A percentile compares a stretch with the other conserved stretches of the same genome.
Evolutionary conservation across 2,797 vertebrate species (phyloP).

Genomic region (Percopsis omiscomaycus): DNA sequence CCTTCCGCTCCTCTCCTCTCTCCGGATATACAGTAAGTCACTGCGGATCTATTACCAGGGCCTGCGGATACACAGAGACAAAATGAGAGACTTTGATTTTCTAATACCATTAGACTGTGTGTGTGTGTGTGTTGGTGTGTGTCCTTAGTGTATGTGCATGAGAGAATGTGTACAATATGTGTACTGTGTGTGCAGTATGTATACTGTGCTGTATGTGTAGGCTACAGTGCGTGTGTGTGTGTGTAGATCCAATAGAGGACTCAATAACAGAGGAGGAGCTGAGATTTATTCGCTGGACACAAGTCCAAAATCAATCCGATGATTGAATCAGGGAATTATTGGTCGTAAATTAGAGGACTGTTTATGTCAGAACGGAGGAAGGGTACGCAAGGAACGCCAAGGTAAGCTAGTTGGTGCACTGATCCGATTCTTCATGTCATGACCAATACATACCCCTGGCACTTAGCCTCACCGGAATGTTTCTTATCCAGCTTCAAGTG

Average conservation of each 20-base stretch:
- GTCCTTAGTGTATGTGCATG: conserved; percentile 8
- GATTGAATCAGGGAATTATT: conserved; percentile 86
- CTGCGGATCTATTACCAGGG: conserved; percentile 76
- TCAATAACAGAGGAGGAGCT: conserved; percentile 91
- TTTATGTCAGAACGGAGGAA: conserved; percentile 72
- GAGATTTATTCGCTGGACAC: conserved; percentile 82
- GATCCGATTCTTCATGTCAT: conserved; percentile 69
- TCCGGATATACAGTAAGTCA: conserved; percentile 57
- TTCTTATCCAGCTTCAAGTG: conserved; percentile 16
- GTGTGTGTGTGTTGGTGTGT: conserved; percentile 44
- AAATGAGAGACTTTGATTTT: conserved; percentile 94
- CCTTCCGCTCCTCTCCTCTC: conserved; percentile 19
- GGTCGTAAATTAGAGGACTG: conserved; percentile 78
- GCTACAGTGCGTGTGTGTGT: conserved; percentile 31
- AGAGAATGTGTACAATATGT: not conserved
- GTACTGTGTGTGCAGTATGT: not conserved
- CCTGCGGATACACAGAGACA: conserved; percentile 75
- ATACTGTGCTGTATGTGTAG: conserved; percentile 6
- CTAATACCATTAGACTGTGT: conserved; percentile 87
- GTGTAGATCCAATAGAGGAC: conserved; percentile 80
- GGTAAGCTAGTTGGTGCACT: conserved; percentile 63
- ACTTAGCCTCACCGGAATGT: conserved; percentile 45
- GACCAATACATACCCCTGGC: conserved; percentile 49
- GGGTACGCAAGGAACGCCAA: conserved; percentile 53
- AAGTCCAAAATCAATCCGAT: conserved; percentile 84